phyloP scores from a whole-genome alignment of 2,113 vertebrate species.

The Odocoileus hemionus region DNA sequence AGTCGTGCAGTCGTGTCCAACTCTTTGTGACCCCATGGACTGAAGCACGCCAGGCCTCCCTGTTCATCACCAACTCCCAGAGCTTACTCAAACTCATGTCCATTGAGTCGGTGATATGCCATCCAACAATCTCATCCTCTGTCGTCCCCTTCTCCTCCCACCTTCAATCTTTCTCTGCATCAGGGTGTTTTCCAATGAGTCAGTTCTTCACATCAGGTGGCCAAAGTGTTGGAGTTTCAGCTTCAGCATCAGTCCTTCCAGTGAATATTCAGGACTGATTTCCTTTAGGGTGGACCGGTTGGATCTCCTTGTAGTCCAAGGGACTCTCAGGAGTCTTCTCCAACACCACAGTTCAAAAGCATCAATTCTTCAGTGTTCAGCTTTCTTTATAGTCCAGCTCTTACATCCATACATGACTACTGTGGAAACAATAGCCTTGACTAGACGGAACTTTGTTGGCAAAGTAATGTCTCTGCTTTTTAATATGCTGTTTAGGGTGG shows the following conservation, averaged over 20 bases:
- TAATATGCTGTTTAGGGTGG: neutral
- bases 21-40: neutral
- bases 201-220: neutral
- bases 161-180: neutral
- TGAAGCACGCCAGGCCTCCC: fast-evolving
- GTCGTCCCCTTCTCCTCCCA: neutral
- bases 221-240: neutral
- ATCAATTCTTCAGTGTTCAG: neutral
- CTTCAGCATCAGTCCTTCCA: neutral
- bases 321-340: neutral
- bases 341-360: neutral
- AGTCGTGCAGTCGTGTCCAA: neutral
- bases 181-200: neutral
- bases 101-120: neutral
- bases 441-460: neutral
- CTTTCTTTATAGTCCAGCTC: neutral
- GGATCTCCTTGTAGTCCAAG: neutral
- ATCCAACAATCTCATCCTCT: neutral
- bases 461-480: neutral
- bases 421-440: neutral
- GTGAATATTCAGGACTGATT: neutral
- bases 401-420: neutral
- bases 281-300: neutral
- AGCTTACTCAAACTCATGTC: neutral
- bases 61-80: neutral